Conservation (phyloP, 2,888 invertebrate genomes). For the Thecocarcelia acutangulata region DNA sequence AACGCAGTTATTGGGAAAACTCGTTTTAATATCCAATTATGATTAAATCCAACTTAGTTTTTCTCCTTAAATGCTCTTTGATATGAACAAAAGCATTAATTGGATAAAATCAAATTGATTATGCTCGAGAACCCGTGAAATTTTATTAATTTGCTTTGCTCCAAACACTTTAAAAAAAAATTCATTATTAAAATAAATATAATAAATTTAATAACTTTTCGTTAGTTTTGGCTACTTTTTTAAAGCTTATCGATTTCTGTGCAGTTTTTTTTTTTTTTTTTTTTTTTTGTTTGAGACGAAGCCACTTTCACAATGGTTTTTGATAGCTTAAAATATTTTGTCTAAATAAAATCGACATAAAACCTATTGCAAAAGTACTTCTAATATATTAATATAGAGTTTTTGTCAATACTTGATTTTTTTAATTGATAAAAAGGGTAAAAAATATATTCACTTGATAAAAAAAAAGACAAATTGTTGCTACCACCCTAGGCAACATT, state of each 20-base stretch:
- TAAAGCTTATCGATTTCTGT: slow-evolving; percentile 42
- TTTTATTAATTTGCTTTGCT: slow-evolving; percentile 14
- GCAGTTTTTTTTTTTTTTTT: slow-evolving; percentile 25
- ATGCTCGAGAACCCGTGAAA: slow-evolving; percentile 75
- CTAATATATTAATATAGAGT: slow-evolving; percentile 37
- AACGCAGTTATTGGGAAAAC: slow-evolving; percentile 72
- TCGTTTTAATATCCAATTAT: slow-evolving; percentile 82
- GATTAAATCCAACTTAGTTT: slow-evolving; percentile 81
- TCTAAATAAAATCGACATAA: slow-evolving; percentile 75
- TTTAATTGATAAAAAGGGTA: slow-evolving; percentile 8
- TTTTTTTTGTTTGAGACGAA: slow-evolving; percentile 62
- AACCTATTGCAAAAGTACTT: slow-evolving; percentile 79
- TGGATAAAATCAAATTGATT: slow-evolving; percentile 82
- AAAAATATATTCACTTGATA: slow-evolving; percentile 4
- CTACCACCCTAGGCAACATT: too few species aligned
- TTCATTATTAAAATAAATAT: not conserved
- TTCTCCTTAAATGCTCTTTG: slow-evolving; percentile 75
- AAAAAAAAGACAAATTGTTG: slow-evolving; percentile 2
- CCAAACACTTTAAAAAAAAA: slow-evolving; percentile 40
- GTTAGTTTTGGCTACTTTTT: slow-evolving; percentile 12
- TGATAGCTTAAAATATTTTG: slow-evolving; percentile 72
- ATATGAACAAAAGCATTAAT: slow-evolving; percentile 72
- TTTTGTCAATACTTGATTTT: slow-evolving; percentile 8
- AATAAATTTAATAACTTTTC: not conserved
- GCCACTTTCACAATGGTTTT: slow-evolving; percentile 79